Conservation (phyloP, 2,888 invertebrate genomes). For the Lithophane leautieri region DNA sequence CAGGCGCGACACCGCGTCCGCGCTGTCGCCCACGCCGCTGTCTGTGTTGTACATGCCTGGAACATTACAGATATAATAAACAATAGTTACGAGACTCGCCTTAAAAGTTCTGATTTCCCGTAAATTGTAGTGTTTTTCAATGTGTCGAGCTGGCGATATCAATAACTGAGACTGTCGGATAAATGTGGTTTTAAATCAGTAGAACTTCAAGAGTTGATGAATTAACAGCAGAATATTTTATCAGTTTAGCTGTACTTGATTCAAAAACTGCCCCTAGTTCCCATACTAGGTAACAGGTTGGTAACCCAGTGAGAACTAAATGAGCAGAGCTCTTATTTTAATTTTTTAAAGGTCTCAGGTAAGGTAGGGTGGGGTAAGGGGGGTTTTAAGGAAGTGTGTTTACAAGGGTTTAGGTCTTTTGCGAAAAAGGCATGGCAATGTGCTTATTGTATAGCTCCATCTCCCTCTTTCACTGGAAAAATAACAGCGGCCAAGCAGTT, state of each 20-base stretch:
- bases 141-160: neutral
- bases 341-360: neutral
- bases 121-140: neutral
- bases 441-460: neutral
- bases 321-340: neutral
- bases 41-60: constrained; percentile 85
- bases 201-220: neutral
- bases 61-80: neutral
- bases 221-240: neutral
- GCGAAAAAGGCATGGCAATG: neutral
- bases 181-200: neutral
- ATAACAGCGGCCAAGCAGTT: neutral
- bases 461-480: neutral
- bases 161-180: neutral
- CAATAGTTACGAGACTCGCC: neutral
- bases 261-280: neutral
- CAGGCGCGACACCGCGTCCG: constrained; percentile 80
- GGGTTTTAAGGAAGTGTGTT: no score
- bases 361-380: no score
- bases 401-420: neutral
- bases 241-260: neutral
- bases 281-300: neutral
- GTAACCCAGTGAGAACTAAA: neutral
- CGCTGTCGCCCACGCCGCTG: constrained; percentile 88
- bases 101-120: neutral